phyloP scores from a whole-genome alignment of 2,888 invertebrate species.

The Drosophila falleni region DNA sequence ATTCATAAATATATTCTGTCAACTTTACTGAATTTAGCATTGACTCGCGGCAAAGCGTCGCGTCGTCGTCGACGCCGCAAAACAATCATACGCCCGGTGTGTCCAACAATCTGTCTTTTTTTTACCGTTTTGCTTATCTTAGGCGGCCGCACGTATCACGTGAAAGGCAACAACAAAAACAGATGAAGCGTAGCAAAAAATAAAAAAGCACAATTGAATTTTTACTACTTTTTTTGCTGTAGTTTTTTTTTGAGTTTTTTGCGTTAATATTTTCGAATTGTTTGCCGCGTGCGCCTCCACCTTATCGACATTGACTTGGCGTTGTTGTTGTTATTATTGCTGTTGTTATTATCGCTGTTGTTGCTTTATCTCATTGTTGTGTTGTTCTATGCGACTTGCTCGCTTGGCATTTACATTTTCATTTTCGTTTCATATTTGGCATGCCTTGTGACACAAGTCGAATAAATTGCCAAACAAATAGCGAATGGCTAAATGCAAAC shows the following conservation, averaged over 20 bases:
- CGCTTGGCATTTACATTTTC: conserved; percentile 65
- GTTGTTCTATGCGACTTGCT: conserved; percentile 29
- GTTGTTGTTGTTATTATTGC: conserved; percentile 39
- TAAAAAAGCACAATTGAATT: conserved; percentile 38
- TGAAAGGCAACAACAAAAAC: conserved; percentile 47
- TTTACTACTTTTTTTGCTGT: conserved; percentile 37
- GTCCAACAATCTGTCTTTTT: conserved; percentile 45
- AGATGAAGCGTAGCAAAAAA: conserved; percentile 21
- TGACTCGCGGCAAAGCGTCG: not conserved
- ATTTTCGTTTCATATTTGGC: conserved; percentile 68
- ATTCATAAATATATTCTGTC: not conserved
- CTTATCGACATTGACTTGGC: conserved; percentile 70
- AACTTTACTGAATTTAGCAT: conserved; percentile 10
- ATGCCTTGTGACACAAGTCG: conserved; percentile 66
- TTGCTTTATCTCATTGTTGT: conserved; percentile 59
- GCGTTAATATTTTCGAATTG: conserved; percentile 47
- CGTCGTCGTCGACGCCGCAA: conserved; percentile 6
- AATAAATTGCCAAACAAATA: conserved; percentile 62
- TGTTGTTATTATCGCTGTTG: conserved; percentile 43
- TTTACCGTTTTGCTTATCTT: conserved; percentile 60
- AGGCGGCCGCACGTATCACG: conserved; percentile 62
- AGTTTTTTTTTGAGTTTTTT: conserved; percentile 27
- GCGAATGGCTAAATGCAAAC: conserved; percentile 38
- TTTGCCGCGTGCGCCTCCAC: conserved; percentile 56
- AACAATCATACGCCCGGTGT: conserved; percentile 37